Conservation (phyloP, 1,140 invertebrate species). For the Temnothorax curvispinosus region DNA sequence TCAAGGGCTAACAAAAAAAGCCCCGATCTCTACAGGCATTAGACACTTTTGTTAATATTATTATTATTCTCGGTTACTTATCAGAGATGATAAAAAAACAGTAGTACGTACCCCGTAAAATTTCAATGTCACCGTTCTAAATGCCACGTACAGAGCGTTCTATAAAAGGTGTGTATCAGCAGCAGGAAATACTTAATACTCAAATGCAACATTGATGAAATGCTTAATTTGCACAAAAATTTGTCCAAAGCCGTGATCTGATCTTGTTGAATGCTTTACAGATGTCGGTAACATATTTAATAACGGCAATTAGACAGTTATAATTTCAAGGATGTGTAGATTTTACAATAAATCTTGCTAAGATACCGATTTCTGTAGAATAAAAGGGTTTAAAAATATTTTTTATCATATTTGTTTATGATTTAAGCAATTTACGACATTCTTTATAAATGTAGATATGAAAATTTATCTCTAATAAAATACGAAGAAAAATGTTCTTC, state of each 20-base stretch:
- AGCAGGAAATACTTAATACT: slow-evolving; percentile 33
- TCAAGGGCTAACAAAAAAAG: too few species aligned
- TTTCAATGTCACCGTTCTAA: slow-evolving; percentile 43
- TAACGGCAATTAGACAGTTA: not conserved
- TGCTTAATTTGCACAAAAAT: not conserved
- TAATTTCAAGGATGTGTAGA: not conserved
- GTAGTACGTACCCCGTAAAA: slow-evolving; percentile 32
- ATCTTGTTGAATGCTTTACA: not conserved
- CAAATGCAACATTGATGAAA: slow-evolving; percentile 34
- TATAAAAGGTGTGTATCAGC: slow-evolving; percentile 31
- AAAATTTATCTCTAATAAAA: not conserved
- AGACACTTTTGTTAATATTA: too few species aligned
- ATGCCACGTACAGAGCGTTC: slow-evolving; percentile 39
- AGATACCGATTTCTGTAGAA: not conserved
- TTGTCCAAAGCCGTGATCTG: not conserved
- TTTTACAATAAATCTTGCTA: not conserved
- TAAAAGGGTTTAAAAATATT: not conserved
- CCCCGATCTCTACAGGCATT: too few species aligned
- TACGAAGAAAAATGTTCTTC: not conserved
- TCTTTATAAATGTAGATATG: not conserved
- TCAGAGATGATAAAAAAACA: slow-evolving; percentile 26
- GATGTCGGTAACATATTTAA: not conserved
- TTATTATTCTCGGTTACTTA: not conserved
- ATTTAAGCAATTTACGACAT: not conserved
- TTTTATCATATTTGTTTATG: not conserved